Base-by-base conservation (phyloP, 30 jellyfish, hydroid and myxozoan species). In the Aurelia aurita complex sp. Pacific region DNA sequence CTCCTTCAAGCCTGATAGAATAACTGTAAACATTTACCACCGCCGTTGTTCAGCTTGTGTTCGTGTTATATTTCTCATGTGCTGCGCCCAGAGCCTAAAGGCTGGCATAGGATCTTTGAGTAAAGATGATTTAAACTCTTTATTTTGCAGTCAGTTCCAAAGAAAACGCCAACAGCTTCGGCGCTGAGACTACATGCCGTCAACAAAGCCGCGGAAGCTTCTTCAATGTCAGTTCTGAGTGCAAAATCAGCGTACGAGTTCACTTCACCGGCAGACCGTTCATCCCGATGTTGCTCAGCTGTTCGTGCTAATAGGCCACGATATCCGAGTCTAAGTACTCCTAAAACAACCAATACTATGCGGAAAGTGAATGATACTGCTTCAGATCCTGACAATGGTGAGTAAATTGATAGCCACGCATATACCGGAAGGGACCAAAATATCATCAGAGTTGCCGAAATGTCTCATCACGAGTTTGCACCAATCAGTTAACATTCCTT, bases 251-350 rank as follows among this genome's bases (percentile, higher is more conserved):
- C 80, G 4, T 82, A 69, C 29, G 65, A 82, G 38, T 82, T 82
- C 80, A 82, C 68, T 52, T 76, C 79, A 36, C 91, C 91, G 0
- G 62, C 53, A 32, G 74, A 50, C 46, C 91, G 82, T 11, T 35
- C 65, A 16, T 17, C n/a, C 15, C 85, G 91, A 54, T 70, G 85
- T 33, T 70, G 64, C 64, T 70, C 85, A 2, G 61, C 81, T 29
- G 80, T 46, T 32, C 74, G 76, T 13, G 34, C 72, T 59, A 60
- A 65, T 1, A 65, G 85, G 73, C 64, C 81, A 59, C 80, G 91
- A 33, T 33, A 50, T 46, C 62, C 85, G 19, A 82, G 91, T 0
- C 82, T 82, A 1, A 82, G 85, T 70, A 82, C 91, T 8, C 91
- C 91, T 18, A 82, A 82, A 42, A 82, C 82, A 10, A 6, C 80